Evolutionary conservation across 2,888 invertebrate species (phyloP), one percentile per base, ranked within the genome.

Genomic region (Ichneumoninae sp.): DNA sequence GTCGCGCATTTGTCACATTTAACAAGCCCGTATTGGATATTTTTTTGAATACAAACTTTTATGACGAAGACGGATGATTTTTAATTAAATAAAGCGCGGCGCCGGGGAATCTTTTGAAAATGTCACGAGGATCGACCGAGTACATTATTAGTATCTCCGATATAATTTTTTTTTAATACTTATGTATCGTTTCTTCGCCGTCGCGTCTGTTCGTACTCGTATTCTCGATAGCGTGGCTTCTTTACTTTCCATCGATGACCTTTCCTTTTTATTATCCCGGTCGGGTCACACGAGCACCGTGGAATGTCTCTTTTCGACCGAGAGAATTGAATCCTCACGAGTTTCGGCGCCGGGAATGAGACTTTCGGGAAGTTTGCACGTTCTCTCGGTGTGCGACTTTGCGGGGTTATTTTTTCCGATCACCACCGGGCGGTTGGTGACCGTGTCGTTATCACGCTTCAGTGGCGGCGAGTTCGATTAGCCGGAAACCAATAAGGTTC

Each of bases 401-500:
- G 44, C 16, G 63, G 26, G 63, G 50, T 63, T 81, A 77, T 84
- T 86, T 80, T 83, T 66, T 19, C 36, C 26, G 16, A 33, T 63
- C 33, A 13, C 63, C 63, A n/a, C 1, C 30, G 33, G 30, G n/a
- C 10, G 30, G 63, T 74, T 63, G 65, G 60, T 70, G 44, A 52
- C 71, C 70, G 57, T 81, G 87, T 88, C 88, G 89, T 90, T 89
- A 89, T 87, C 85, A 89, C 89, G 88, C 88, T 88, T 85, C 89
- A 86, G 60, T 89, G 88, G 87, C 77, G 81, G 68, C 74, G 75
- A 68, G 82, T 74, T 88, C 89, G 89, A 91, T 91, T 91, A 90
- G 89, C 88, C 85, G 89, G 90, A 89, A 91, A 89, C 86, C 91
- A 90, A 90, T 91, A 89, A 90, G 85, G 87, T 87, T 78, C 83